Evolutionary conservation across 92 coral and sea anemone genomes (phyloP).

Genomic region (Chrysogorgia sp.): DNA sequence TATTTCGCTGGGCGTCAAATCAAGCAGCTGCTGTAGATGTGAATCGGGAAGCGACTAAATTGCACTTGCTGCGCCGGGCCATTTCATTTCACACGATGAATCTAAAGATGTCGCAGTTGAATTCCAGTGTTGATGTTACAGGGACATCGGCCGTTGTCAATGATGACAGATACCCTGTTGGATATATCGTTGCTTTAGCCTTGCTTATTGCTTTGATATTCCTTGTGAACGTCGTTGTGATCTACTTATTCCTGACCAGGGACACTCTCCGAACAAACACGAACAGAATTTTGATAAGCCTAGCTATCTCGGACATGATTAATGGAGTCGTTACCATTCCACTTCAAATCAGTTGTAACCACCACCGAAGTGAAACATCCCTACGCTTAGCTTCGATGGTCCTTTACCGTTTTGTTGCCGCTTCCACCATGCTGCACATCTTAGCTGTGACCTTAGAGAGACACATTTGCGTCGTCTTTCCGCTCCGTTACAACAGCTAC

Average conservation of each 20-base stretch:
- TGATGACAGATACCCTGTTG: neutral
- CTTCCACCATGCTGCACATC: slow-evolving; percentile 29
- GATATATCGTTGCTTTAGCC: neutral
- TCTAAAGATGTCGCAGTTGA: neutral
- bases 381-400: slow-evolving; percentile 29
- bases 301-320: slow-evolving; percentile 25
- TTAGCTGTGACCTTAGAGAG: slow-evolving; percentile 30
- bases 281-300: slow-evolving; percentile 29
- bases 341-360: slow-evolving; percentile 15
- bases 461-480: slow-evolving; percentile 27
- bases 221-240: slow-evolving; percentile 8
- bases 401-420: slow-evolving; percentile 13
- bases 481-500: slow-evolving; percentile 30
- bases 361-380: neutral
- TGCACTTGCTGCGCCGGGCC: neutral
- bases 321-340: slow-evolving; percentile 19
- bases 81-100: neutral
- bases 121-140: neutral
- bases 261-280: slow-evolving; percentile 23
- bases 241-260: neutral
- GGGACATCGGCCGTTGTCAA: neutral
- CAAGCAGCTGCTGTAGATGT: neutral
- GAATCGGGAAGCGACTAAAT: neutral
- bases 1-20: neutral
- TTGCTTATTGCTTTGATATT: slow-evolving; percentile 7